Conservation (phyloP, 2,797 vertebrate genomes). For the Enteromius viviparus region DNA sequence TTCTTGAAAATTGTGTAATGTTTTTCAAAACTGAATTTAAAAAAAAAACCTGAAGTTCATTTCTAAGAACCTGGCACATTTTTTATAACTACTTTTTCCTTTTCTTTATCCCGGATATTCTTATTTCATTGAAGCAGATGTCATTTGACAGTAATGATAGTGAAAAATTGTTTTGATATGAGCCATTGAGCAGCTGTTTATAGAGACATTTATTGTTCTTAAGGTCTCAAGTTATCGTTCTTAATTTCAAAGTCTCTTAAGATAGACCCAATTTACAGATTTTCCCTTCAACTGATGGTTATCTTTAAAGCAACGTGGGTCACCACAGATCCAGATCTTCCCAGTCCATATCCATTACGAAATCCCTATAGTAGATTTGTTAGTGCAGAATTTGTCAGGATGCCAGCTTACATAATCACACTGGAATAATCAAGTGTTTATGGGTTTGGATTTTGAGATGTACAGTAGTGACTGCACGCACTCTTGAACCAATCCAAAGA, state of each 20-base stretch:
- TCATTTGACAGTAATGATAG: not conserved
- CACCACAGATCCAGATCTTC: not conserved
- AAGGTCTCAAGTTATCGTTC: not conserved
- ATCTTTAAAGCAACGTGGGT: not conserved
- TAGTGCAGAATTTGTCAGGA: not conserved
- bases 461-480: constrained; percentile 26
- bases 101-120: not conserved
- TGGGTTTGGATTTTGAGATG: constrained; percentile 18
- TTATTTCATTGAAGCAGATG: not conserved
- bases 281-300: not conserved
- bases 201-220: not conserved
- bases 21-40: not conserved
- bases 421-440: constrained; percentile 14
- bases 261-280: not conserved
- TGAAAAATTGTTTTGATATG: not conserved
- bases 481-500: constrained; percentile 7
- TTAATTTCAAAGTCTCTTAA: not conserved
- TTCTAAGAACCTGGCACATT: not conserved
- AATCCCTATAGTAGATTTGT: not conserved
- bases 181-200: not conserved
- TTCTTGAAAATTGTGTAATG: not conserved
- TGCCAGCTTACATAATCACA: not conserved
- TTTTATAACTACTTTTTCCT: not conserved
- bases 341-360: not conserved
- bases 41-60: not conserved